A percentile compares a stretch with the other conserved stretches of the same genome.
Evolutionary conservation across 2,888 invertebrate species (phyloP).

Genomic region (Gortyna flavago): DNA sequence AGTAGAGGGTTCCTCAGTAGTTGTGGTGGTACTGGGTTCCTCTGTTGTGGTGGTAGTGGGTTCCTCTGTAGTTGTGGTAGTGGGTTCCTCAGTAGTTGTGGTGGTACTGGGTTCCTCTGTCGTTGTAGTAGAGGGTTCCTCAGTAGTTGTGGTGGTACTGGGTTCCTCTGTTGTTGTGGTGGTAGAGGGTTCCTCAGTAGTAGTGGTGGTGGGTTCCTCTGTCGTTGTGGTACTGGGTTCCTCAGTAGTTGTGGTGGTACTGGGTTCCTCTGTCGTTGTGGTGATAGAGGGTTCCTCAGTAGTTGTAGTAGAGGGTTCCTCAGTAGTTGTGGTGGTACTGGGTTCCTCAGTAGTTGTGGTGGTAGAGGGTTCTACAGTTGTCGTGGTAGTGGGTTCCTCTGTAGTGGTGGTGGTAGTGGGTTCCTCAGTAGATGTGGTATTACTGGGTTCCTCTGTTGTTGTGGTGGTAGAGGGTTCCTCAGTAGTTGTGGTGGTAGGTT

Average conservation of each 20-base stretch:
- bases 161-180: neutral
- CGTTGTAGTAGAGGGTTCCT: neutral
- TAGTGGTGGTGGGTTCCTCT: neutral
- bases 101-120: neutral
- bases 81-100: neutral
- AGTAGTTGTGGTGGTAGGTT: neutral
- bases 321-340: neutral
- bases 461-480: neutral
- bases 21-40: neutral
- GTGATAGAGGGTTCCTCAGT: neutral
- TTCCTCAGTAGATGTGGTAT: neutral
- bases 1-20: neutral
- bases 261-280: neutral
- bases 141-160: neutral
- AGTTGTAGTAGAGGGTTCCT: neutral
- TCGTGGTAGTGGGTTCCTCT: neutral
- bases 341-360: neutral
- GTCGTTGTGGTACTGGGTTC: neutral
- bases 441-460: neutral
- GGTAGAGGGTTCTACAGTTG: too few relatives aligned
- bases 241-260: slow-evolving; percentile 21
- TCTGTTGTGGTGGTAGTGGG: neutral
- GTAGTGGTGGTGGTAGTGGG: neutral
- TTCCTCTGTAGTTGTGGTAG: slow-evolving; percentile 6
- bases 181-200: neutral